Evolutionary conservation across 53 echinoderm and acorn worm genomes (phyloP).

Genomic region (Henricia sp.): DNA sequence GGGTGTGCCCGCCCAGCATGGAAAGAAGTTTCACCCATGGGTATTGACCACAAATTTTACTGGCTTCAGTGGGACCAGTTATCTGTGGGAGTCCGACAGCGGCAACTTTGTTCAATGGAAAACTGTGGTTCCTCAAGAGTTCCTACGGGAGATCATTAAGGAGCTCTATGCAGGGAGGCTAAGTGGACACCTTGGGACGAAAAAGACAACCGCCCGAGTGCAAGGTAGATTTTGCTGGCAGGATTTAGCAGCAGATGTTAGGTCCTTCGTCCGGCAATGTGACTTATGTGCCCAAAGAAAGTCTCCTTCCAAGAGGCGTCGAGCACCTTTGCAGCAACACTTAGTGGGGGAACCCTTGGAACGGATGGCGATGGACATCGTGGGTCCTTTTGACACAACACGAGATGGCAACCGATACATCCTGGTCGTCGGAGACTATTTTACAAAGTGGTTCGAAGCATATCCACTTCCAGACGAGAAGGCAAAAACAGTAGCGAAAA

Average conservation of each 20-base stretch:
- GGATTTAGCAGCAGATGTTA: constrained; percentile 21
- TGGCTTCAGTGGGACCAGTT: constrained; percentile 32
- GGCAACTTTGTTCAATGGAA: neutral
- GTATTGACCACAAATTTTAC: constrained; percentile 10
- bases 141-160: neutral
- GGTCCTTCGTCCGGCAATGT: constrained; percentile 31
- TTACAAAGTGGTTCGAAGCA: constrained; percentile 53
- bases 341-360: constrained; percentile 40
- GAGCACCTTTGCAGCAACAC: constrained; percentile 25
- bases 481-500: constrained; percentile 40
- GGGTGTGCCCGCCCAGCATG: constrained; percentile 5
- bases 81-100: constrained; percentile 17
- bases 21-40: neutral
- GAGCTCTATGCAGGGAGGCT: constrained; percentile 29
- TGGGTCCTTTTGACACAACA: constrained; percentile 45
- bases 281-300: constrained; percentile 30
- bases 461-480: constrained; percentile 52
- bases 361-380: constrained; percentile 55
- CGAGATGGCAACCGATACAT: constrained; percentile 43
- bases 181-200: constrained; percentile 29
- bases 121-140: constrained; percentile 1
- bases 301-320: constrained; percentile 11
- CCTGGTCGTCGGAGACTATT: constrained; percentile 58
- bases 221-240: constrained; percentile 46
- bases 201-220: constrained; percentile 40